Evolutionary conservation across 2,797 vertebrate species (phyloP).

Genomic region (Triplophysa yarkandensis): DNA sequence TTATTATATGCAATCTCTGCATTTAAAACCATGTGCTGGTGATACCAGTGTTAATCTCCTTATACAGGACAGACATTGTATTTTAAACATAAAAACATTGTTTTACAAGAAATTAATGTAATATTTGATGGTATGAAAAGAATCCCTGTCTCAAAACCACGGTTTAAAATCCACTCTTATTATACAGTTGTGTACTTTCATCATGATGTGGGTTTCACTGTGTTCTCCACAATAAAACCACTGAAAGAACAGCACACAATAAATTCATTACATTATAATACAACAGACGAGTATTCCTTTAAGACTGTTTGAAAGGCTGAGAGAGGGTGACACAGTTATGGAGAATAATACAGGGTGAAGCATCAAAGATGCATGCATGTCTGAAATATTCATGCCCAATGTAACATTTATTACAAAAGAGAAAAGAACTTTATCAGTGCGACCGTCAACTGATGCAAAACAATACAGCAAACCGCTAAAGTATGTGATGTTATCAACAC

Average conservation of each 20-base stretch:
- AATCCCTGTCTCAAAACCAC: no score
- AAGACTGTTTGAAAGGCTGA: slow-evolving; percentile 34
- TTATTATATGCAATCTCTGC: no score
- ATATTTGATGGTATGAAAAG: no score
- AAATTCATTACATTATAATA: background rate
- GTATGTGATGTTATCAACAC: background rate
- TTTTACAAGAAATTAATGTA: no score
- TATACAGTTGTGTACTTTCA: no score
- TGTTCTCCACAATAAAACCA: background rate
- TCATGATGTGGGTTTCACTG: no score
- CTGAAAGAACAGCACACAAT: background rate
- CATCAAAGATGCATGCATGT: slow-evolving; percentile 72
- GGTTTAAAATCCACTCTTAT: no score
- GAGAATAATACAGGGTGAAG: slow-evolving; percentile 54
- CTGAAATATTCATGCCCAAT: slow-evolving; percentile 73
- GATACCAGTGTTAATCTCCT: no score
- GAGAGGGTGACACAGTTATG: slow-evolving; percentile 61
- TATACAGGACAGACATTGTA: no score
- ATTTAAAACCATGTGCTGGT: no score
- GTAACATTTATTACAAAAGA: slow-evolving; percentile 73
- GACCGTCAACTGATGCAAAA: slow-evolving; percentile 38
- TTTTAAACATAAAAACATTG: no score
- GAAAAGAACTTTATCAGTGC: slow-evolving; percentile 57
- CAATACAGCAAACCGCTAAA: background rate
- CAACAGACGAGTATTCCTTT: slow-evolving; percentile 7